These are phyloP conservation scores for Synodontis membranacea DNA, from an alignment of 2,113 vertebrate species.

Conservation along the genomic window DNA sequence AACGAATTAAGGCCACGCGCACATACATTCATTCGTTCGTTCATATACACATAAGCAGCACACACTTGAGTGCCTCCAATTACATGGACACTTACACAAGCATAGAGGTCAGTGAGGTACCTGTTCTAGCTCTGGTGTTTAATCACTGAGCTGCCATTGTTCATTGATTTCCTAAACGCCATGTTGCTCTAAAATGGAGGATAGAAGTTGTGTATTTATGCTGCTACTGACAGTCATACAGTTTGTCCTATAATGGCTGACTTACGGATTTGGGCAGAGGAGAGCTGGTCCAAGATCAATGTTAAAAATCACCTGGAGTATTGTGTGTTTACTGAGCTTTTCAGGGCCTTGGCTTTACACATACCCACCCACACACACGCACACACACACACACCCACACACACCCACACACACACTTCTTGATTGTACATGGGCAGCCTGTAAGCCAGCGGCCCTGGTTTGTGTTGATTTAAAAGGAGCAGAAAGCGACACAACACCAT, in stretches of 20 bases:
- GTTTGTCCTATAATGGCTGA: background rate
- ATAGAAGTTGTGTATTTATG: background rate
- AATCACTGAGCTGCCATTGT: constrained; percentile 19
- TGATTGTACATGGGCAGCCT: background rate
- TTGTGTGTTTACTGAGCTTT: constrained; percentile 10
- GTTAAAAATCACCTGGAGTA: background rate
- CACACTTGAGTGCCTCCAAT: constrained; percentile 20
- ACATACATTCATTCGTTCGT: background rate
- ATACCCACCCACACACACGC: background rate
- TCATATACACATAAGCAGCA: background rate
- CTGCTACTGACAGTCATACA: background rate
- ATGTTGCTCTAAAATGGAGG: background rate
- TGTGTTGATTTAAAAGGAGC: constrained; percentile 4
- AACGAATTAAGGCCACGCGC: background rate
- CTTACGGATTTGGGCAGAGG: background rate
- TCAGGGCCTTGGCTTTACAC: background rate
- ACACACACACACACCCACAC: background rate
- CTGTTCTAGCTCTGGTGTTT: constrained; percentile 25
- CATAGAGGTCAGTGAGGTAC: constrained; percentile 25
- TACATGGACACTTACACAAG: constrained; percentile 33
- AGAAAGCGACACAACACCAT: constrained; percentile 3
- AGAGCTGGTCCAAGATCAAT: background rate
- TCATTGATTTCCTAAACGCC: background rate
- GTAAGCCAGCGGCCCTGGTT: constrained; percentile 5
- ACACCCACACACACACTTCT: constrained; percentile 1